Conservation (phyloP, 2,888 invertebrate species). For the Temnothorax unifasciatus region DNA sequence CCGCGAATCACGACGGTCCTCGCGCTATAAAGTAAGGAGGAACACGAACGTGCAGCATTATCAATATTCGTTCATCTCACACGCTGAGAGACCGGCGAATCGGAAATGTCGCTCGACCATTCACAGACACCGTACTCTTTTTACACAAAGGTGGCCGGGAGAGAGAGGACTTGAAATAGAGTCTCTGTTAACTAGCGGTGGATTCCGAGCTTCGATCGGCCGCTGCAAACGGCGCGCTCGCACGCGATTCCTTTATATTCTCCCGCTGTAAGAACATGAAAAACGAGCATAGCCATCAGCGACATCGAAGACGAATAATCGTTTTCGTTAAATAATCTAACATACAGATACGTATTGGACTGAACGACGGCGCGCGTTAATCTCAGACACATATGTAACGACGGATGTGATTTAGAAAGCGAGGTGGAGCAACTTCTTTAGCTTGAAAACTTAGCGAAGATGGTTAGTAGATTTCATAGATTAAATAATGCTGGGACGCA, state of each 20-base stretch:
- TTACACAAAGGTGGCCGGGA: slow-evolving; percentile 29
- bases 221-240: slow-evolving; percentile 65
- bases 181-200: slow-evolving; percentile 40
- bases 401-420: slow-evolving; percentile 66
- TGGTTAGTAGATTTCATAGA: slow-evolving; percentile 55
- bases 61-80: slow-evolving; percentile 66
- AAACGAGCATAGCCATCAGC: slow-evolving; percentile 34
- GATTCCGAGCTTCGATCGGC: slow-evolving; percentile 28
- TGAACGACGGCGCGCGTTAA: slow-evolving; percentile 35
- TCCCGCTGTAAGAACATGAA: slow-evolving; percentile 42
- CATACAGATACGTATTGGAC: slow-evolving; percentile 38
- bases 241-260: slow-evolving; percentile 68
- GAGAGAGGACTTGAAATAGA: slow-evolving; percentile 59
- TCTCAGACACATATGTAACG: slow-evolving; percentile 57
- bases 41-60: slow-evolving; percentile 64
- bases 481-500: slow-evolving; percentile 56
- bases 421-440: slow-evolving; percentile 56
- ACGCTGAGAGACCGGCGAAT: slow-evolving; percentile 42
- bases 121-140: slow-evolving; percentile 15
- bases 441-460: background rate
- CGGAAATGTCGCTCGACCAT: slow-evolving; percentile 36
- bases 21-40: slow-evolving; percentile 64
- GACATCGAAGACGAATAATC: slow-evolving; percentile 57
- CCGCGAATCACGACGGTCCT: slow-evolving; percentile 64
- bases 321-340: slow-evolving; percentile 60